These are phyloP conservation scores for Engystomops pustulosus DNA, from an alignment of 2,113 vertebrate species.

Conservation along the genomic window DNA sequence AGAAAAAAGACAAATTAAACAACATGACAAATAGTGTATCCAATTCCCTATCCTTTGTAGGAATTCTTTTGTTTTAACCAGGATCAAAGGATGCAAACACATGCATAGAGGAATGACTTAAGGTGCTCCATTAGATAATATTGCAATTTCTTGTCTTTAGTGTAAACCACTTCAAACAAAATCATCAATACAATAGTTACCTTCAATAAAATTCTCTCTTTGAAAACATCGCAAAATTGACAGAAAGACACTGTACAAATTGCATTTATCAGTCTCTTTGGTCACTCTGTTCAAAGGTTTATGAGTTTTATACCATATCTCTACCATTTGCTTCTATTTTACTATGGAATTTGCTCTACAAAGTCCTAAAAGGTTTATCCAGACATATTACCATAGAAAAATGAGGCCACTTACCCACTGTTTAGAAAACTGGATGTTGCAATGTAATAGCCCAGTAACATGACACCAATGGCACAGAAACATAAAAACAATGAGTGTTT, in stretches of 20 bases:
- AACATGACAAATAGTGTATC: slow-evolving; percentile 72
- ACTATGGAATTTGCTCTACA: too few species aligned
- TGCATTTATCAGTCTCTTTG: background rate
- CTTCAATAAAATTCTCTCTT: background rate
- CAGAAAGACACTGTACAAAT: background rate
- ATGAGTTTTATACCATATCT: background rate
- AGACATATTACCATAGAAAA: background rate
- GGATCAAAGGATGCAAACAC: slow-evolving; percentile 2
- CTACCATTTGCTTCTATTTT: background rate
- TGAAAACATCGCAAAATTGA: slow-evolving; percentile 3
- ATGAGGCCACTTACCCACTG: slow-evolving; percentile 88
- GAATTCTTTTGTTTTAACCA: slow-evolving; percentile 66
- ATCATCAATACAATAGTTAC: slow-evolving; percentile 9
- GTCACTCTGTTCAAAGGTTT: background rate
- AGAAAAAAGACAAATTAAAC: slow-evolving; percentile 84
- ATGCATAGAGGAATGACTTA: background rate
- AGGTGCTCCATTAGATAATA: slow-evolving; percentile 30
- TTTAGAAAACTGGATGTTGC: slow-evolving; percentile 80
- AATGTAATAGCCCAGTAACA: slow-evolving; percentile 73
- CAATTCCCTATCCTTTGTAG: slow-evolving; percentile 51
- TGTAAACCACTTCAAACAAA: slow-evolving; percentile 14
- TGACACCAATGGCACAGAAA: slow-evolving; percentile 66
- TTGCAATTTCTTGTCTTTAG: slow-evolving; percentile 24
- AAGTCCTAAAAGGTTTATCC: too few species aligned
- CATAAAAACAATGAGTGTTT: slow-evolving; percentile 64